Conservation (phyloP, 1,140 invertebrate species). For the Drosophila melanogaster region DNA sequence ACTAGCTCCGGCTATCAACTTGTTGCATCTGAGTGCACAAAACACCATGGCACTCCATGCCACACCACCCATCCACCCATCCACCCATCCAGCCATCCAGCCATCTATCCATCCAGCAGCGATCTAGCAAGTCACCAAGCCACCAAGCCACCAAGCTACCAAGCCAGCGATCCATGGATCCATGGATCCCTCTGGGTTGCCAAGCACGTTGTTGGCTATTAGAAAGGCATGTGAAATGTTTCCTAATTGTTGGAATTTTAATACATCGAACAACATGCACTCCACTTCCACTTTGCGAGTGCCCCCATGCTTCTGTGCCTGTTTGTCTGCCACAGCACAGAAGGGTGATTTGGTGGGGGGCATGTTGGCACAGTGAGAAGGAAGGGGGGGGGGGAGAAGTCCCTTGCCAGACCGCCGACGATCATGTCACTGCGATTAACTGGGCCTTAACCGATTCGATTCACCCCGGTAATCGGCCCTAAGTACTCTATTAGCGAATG, state of each 20-base stretch:
- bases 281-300: slow-evolving; percentile 1
- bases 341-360: not conserved
- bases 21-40: slow-evolving; percentile 65
- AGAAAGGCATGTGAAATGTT: slow-evolving; percentile 83
- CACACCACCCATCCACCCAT: slow-evolving; percentile 10
- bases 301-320: not conserved
- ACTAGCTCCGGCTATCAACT: slow-evolving; percentile 56
- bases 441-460: slow-evolving; percentile 14
- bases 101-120: too few relatives aligned
- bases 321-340: slow-evolving; percentile 19
- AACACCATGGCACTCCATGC: slow-evolving; percentile 7
- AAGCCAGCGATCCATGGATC: not conserved
- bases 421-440: slow-evolving; percentile 31
- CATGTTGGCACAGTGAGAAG: too few relatives aligned
- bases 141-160: not conserved
- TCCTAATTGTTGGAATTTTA: slow-evolving; percentile 82
- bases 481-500: slow-evolving; percentile 47
- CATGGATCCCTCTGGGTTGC: slow-evolving; percentile 22
- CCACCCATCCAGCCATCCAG: too few relatives aligned
- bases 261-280: slow-evolving; percentile 63
- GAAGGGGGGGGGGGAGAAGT: too few relatives aligned
- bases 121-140: too few relatives aligned
- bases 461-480: slow-evolving; percentile 15
- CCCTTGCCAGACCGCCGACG: not conserved
- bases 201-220: slow-evolving; percentile 73